Percentiles rank a stretch among this genome's conserved stretches.
Conservation (phyloP, 2,113 vertebrate species). For the Hyaena hyaena region DNA sequence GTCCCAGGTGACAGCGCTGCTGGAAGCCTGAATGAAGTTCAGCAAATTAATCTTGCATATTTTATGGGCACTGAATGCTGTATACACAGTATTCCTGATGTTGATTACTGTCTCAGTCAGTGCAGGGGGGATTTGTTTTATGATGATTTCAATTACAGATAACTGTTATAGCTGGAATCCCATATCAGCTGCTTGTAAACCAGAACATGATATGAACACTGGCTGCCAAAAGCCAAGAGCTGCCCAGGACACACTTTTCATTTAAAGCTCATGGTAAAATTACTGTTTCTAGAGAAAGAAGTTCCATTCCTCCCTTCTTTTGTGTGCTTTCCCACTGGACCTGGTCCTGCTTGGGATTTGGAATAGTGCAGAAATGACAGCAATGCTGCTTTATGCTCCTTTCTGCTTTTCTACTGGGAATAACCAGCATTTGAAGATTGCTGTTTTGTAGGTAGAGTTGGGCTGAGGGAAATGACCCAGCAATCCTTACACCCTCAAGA, state of each 20-base stretch:
- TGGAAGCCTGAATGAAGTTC: slow-evolving; percentile 62
- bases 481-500: not conserved
- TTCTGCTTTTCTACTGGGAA: not conserved
- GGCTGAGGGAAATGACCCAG: not conserved
- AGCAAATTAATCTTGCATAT: slow-evolving; percentile 62
- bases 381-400: not conserved
- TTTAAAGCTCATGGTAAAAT: slow-evolving; percentile 53
- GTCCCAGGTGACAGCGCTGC: slow-evolving; percentile 56
- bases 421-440: not conserved
- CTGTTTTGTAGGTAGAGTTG: not conserved
- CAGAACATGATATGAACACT: not conserved
- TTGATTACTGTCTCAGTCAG: slow-evolving; percentile 36
- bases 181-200: not conserved
- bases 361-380: slow-evolving; percentile 20
- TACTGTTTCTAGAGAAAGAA: slow-evolving; percentile 15
- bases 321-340: not conserved
- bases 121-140: not conserved
- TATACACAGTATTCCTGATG: slow-evolving; percentile 39
- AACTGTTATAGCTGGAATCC: not conserved
- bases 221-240: not conserved
- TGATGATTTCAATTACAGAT: slow-evolving; percentile 49
- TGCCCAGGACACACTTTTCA: slow-evolving; percentile 62
- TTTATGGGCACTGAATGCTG: slow-evolving; percentile 51
- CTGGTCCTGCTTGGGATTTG: not conserved
- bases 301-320: not conserved